phyloP scores from a whole-genome alignment of 2,797 vertebrate genomes.

The Pseudotriccus pelzelni region DNA sequence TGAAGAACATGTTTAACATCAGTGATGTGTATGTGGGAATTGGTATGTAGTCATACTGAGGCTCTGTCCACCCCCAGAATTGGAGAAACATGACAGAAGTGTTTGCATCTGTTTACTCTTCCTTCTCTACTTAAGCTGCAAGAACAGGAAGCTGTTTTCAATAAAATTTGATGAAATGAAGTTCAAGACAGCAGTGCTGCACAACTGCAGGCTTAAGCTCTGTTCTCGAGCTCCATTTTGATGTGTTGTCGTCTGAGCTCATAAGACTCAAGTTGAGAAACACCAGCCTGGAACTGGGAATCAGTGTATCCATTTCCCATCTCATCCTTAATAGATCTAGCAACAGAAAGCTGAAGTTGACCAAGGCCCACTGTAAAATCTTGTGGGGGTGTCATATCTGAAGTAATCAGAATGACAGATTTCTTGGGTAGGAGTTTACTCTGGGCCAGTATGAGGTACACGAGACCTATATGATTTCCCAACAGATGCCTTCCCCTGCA shows the following conservation, averaged over 20 bases:
- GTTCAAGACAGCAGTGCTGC: not conserved
- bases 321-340: not conserved
- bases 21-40: not conserved
- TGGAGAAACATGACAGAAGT: not conserved
- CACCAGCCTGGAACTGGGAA: rapidly evolving
- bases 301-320: not conserved
- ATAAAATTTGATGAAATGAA: not conserved
- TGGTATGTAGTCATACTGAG: not conserved
- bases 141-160: not conserved
- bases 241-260: not conserved
- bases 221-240: rapidly evolving
- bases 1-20: not conserved
- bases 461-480: not conserved
- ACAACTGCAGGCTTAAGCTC: not conserved
- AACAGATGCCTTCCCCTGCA: not conserved
- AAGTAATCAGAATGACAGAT: not conserved
- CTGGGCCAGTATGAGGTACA: not conserved
- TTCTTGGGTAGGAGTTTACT: not conserved
- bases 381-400: not conserved
- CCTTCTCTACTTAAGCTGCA: not conserved
- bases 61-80: not conserved
- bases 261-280: not conserved
- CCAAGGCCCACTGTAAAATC: not conserved
- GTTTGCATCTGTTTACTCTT: not conserved
- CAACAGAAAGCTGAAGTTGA: not conserved